A percentile compares a stretch with the other conserved stretches of the same genome.
Conservation (phyloP, 2,888 invertebrate species). For the Xestia xanthographa region DNA sequence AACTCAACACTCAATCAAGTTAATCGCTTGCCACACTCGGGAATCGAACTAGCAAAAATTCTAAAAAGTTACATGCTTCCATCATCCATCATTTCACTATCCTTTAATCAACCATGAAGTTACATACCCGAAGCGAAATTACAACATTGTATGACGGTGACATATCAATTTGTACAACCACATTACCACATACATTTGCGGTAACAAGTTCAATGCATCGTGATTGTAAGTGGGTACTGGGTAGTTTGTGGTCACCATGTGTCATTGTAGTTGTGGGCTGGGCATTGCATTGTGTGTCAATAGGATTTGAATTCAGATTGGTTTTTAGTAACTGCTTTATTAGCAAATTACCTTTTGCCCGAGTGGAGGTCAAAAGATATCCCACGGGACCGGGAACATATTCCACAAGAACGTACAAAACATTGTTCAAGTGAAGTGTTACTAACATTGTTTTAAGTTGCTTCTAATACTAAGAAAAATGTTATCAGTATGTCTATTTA, state of each 20-base stretch:
- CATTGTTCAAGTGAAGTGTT: too few species aligned
- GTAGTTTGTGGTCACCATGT: constrained; percentile 24
- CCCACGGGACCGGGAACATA: not conserved
- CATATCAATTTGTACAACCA: constrained; percentile 13
- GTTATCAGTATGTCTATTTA: too few species aligned
- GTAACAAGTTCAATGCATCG: constrained; percentile 7
- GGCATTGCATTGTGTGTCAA: constrained; percentile 7
- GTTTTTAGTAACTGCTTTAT: not conserved
- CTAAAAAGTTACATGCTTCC: too few species aligned
- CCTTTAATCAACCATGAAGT: constrained; percentile 1
- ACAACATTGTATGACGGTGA: constrained; percentile 10
- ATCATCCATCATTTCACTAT: too few species aligned
- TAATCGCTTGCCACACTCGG: too few species aligned
- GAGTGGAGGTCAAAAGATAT: too few species aligned
- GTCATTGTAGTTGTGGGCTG: constrained; percentile 20
- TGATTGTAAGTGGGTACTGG: constrained; percentile 25
- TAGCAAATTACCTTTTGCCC: not conserved
- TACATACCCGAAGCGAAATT: not conserved
- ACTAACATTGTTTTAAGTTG: too few species aligned
- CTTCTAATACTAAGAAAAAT: too few species aligned
- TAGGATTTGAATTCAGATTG: constrained; percentile 11
- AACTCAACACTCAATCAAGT: constrained; percentile 11
- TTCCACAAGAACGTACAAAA: too few species aligned
- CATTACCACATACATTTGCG: constrained; percentile 31
- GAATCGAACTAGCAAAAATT: too few species aligned